Base-by-base conservation (phyloP, 2,113 vertebrate species). In the Carlito syrichta region DNA sequence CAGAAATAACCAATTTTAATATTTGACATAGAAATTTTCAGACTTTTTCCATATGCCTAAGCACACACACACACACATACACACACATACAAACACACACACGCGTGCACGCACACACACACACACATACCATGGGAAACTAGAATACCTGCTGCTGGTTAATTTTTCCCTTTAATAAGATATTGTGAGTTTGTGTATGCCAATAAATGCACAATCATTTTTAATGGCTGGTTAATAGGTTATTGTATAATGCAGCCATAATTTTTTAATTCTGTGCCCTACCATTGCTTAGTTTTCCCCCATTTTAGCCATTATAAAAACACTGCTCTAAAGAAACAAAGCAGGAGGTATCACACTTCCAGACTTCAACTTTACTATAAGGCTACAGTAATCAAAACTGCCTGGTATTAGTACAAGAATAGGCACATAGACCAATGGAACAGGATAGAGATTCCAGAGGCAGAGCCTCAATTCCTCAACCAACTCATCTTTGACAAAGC, bases 301-400 rank as follows among this genome's bases (percentile, higher is more conserved):
- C n/a, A 93, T 89, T 52, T 69, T 35, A 89, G 48, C 19, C 45
- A 52, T 22, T 74, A 45, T 76, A 85, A 86, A 66, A 79, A 93
- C 45, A 60, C 63, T 85, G 2, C 7, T 68, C 25, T n/a, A n/a
- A n/a, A n/a, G n/a, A n/a, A n/a, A n/a, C n/a, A n/a, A n/a, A n/a
- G n/a, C n/a, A n/a, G n/a, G n/a, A n/a, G n/a, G n/a, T n/a, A n/a
- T n/a, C n/a, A n/a, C n/a, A n/a, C n/a, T n/a, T n/a, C n/a, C n/a
- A n/a, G n/a, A n/a, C n/a, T n/a, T n/a, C n/a, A n/a, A n/a, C n/a
- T n/a, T n/a, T n/a, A n/a, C n/a, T n/a, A n/a, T n/a, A n/a, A n/a
- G n/a, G n/a, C n/a, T n/a, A n/a, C n/a, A n/a, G n/a, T n/a, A n/a
- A n/a, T n/a, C n/a, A n/a, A n/a, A n/a, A n/a, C n/a, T n/a, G n/a